Evolutionary conservation across 2,113 vertebrate species (phyloP).

Genomic region (Bambusicola thoracicus): DNA sequence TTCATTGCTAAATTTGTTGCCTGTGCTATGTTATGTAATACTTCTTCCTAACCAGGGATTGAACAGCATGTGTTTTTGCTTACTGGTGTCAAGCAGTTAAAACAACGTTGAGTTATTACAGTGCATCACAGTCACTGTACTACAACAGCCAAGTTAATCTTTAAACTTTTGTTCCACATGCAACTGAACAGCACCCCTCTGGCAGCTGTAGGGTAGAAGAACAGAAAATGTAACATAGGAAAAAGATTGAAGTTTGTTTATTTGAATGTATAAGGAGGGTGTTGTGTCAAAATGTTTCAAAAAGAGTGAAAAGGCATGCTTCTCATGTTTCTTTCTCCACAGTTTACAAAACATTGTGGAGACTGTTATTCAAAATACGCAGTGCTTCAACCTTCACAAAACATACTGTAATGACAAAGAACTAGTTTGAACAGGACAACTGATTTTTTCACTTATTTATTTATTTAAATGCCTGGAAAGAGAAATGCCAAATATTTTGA

Average conservation of each 20-base stretch:
- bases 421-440: not conserved
- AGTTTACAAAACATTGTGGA: not conserved
- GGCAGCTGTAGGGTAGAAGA: not conserved
- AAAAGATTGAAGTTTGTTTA: not conserved
- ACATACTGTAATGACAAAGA: not conserved
- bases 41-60: conserved; percentile 42
- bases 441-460: not conserved
- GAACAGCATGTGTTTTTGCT: conserved; percentile 73
- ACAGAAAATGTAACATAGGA: not conserved
- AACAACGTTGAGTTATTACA: conserved; percentile 61
- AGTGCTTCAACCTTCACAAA: not conserved
- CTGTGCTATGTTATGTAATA: conserved; percentile 55
- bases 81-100: conserved; percentile 69
- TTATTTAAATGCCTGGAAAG: not conserved
- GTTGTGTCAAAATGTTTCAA: conserved; percentile 1
- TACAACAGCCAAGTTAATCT: conserved; percentile 17
- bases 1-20: conserved; percentile 1
- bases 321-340: not conserved
- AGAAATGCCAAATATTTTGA: not conserved
- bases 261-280: not conserved
- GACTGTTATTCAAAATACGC: not conserved
- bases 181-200: not conserved
- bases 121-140: not conserved
- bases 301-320: not conserved
- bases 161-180: not conserved